Percentiles rank a stretch among this genome's conserved stretches.
phyloP scores from a whole-genome alignment of 2,113 vertebrate genomes.

The Gavialis gangeticus region DNA sequence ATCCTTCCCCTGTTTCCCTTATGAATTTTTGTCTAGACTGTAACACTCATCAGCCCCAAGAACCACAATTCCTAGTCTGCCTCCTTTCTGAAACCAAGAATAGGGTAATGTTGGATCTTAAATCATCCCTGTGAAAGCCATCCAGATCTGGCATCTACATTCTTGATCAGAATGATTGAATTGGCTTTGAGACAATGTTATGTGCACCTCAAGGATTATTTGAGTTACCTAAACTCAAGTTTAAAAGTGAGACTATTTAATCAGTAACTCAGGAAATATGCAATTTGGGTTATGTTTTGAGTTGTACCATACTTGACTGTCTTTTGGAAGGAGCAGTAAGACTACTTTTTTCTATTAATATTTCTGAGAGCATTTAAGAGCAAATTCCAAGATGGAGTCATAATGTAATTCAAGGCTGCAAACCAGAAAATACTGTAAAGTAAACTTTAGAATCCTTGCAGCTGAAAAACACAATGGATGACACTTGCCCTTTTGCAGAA shows the following conservation, averaged over 20 bases:
- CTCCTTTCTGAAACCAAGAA: too few species aligned
- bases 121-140: too few species aligned
- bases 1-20: background rate
- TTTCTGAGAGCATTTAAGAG: background rate
- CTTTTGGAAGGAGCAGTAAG: background rate
- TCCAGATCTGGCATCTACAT: too few species aligned
- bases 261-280: background rate
- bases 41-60: too few species aligned
- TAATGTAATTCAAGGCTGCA: background rate
- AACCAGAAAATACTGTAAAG: background rate
- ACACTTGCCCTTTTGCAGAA: background rate
- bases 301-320: background rate
- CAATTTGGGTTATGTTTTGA: background rate
- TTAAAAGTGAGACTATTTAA: too few species aligned
- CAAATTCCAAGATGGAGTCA: background rate
- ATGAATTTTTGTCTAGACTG: too few species aligned
- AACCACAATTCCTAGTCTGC: too few species aligned
- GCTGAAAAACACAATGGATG: background rate
- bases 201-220: too few species aligned
- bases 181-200: too few species aligned
- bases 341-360: background rate
- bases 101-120: too few species aligned
- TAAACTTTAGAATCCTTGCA: background rate
- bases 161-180: too few species aligned
- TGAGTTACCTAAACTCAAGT: too few species aligned